These are phyloP conservation scores for Brachyopa scutellaris DNA, from an alignment of 2,888 invertebrate genomes.

Conservation along the genomic window DNA sequence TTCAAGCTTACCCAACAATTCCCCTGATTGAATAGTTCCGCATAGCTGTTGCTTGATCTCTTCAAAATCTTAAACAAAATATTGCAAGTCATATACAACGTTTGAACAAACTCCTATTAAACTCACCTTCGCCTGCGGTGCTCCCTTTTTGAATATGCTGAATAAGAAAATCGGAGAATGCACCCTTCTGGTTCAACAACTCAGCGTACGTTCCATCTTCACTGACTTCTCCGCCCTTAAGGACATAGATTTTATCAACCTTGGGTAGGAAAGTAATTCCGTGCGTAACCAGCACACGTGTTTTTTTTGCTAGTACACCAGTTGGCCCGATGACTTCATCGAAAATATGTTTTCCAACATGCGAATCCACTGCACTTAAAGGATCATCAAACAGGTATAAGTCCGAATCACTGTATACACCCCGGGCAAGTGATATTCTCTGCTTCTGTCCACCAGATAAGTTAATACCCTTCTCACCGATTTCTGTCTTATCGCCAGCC, in stretches of 20 bases:
- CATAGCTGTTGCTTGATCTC: constrained; percentile 90
- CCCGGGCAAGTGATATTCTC: constrained; percentile 94
- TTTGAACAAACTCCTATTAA: constrained; percentile 87
- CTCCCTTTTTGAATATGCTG: constrained; percentile 89
- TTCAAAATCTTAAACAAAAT: constrained; percentile 83
- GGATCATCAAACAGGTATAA: constrained; percentile 98
- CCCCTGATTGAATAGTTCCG: constrained; percentile 85
- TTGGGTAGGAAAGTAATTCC: constrained; percentile 95
- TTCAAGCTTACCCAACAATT: constrained; percentile 87
- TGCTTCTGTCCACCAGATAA: constrained; percentile 93
- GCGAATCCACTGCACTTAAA: constrained; percentile 96
- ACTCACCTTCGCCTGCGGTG: constrained; percentile 81
- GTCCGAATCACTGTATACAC: constrained; percentile 94
- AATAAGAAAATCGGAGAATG: constrained; percentile 91
- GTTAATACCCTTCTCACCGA: constrained; percentile 97
- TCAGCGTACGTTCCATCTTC: constrained; percentile 96
- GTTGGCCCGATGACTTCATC: constrained; percentile 93
- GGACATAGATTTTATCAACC: constrained; percentile 94
- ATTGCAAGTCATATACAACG: neutral
- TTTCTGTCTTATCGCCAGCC: constrained; percentile 98
- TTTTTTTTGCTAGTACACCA: constrained; percentile 89
- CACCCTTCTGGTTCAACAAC: constrained; percentile 91
- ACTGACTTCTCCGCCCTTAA: constrained; percentile 93
- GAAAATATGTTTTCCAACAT: constrained; percentile 99
- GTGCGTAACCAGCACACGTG: constrained; percentile 96